Conservation (phyloP, 2,113 vertebrate species). For the Cranoglanis bouderius region DNA sequence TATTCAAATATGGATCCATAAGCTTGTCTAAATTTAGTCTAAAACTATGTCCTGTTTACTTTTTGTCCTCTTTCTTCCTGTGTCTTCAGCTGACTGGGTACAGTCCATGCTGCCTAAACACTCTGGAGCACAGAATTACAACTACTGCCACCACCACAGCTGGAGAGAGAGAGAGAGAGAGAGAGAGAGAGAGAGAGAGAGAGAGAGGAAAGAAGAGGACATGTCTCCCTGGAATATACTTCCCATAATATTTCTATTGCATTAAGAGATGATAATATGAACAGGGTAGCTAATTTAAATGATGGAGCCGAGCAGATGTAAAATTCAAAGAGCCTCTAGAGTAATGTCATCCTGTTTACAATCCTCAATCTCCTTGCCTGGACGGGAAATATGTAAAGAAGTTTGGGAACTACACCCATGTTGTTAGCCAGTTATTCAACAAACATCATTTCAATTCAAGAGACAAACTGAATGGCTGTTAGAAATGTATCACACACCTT, state of each 20-base stretch:
- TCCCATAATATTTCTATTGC: not conserved
- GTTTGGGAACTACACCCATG: not conserved
- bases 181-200: conserved; percentile 21
- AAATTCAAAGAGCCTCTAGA: not conserved
- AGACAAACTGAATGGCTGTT: not conserved
- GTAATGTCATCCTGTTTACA: not conserved
- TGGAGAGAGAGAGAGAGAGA: conserved; percentile 13
- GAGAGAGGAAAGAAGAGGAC: conserved; percentile 13
- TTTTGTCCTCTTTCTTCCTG: conserved; percentile 34
- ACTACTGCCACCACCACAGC: conserved; percentile 44
- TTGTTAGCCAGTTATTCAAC: not conserved
- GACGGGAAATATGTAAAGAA: not conserved
- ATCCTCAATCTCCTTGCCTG: not conserved
- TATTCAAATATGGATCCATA: conserved; percentile 24
- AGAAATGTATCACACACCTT: not conserved
- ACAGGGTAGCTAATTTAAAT: conserved; percentile 1
- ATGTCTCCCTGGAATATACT: not conserved
- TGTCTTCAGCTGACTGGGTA: conserved; percentile 40
- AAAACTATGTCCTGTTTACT: conserved; percentile 41
- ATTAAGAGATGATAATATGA: conserved; percentile 4
- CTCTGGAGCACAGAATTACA: conserved; percentile 37
- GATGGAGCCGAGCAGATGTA: not conserved
- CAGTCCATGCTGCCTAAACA: conserved; percentile 47
- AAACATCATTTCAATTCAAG: not conserved
- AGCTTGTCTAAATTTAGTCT: conserved; percentile 26